Conservation (phyloP, 2,113 vertebrate genomes). For the Coracopsis vasa region DNA sequence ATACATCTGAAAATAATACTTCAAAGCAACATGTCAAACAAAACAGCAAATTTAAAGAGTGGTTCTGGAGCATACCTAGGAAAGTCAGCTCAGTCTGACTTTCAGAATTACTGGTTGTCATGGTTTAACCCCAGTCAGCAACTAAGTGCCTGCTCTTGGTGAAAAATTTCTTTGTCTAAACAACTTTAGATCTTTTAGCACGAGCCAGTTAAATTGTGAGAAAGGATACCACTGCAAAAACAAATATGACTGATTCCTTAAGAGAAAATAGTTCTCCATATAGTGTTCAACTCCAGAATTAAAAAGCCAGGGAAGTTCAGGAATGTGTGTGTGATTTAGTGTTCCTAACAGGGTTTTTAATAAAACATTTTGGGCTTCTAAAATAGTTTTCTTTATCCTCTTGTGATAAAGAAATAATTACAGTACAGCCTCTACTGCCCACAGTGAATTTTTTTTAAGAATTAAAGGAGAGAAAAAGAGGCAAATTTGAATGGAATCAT, state of each 20-base stretch:
- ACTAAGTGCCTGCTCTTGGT: background rate
- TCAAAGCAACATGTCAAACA: background rate
- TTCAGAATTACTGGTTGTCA: background rate
- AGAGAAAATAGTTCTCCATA: background rate
- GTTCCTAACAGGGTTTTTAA: background rate
- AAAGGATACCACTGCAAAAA: background rate
- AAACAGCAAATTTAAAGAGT: background rate
- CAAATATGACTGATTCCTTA: background rate
- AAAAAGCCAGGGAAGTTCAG: background rate
- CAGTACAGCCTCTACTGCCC: background rate
- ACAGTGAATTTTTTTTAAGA: background rate
- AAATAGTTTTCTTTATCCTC: background rate
- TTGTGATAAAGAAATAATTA: background rate
- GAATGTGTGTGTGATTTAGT: background rate
- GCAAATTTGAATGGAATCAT: background rate
- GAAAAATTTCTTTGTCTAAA: background rate
- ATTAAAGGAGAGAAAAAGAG: background rate
- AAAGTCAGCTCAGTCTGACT: background rate
- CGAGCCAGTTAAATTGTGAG: background rate
- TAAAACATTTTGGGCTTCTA: background rate
- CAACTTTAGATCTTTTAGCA: background rate
- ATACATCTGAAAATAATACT: background rate
- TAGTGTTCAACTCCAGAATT: background rate
- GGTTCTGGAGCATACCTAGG: background rate
- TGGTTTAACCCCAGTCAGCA: background rate